Conservation (phyloP, 2,888 invertebrate genomes). For the Scrobipalpa costella region DNA sequence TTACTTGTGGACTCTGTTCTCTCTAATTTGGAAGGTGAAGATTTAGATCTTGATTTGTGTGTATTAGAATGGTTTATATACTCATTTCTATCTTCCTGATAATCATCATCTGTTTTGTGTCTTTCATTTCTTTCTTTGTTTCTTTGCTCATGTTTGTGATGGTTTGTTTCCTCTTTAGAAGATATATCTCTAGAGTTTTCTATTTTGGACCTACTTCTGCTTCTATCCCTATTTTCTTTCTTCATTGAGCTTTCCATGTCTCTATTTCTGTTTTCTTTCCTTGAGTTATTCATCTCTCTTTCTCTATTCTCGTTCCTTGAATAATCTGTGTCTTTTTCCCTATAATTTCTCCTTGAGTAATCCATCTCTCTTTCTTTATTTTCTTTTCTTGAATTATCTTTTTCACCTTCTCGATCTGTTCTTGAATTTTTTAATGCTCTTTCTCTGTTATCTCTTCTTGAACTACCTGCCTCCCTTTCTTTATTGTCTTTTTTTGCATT, state of each 20-base stretch:
- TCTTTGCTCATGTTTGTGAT: not conserved
- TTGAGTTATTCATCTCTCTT: constrained; percentile 18
- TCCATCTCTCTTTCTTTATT: constrained; percentile 2
- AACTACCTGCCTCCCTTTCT: not conserved
- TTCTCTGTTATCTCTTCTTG: not conserved
- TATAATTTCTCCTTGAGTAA: not conserved
- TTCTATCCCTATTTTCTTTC: constrained; percentile 35
- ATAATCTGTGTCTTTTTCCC: not conserved
- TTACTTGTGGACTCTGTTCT: constrained; percentile 21
- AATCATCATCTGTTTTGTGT: not conserved
- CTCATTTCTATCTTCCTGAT: constrained; percentile 26
- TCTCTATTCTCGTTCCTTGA: not conserved
- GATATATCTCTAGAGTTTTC: constrained; percentile 30
- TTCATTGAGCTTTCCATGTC: constrained; percentile 36
- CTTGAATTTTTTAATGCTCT: not conserved
- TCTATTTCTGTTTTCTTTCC: constrained; percentile 38
- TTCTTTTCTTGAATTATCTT: constrained; percentile 1
- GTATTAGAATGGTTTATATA: constrained; percentile 34
- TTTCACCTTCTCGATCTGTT: not conserved
- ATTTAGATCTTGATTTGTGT: constrained; percentile 28
- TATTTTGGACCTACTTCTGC: constrained; percentile 33
- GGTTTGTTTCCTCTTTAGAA: constrained; percentile 23
- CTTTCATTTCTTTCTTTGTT: not conserved
- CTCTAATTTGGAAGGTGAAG: constrained; percentile 28
- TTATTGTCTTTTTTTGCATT: not conserved